phyloP scores from a whole-genome alignment of 2,888 invertebrate species.

The Cacoxenus indagator region DNA sequence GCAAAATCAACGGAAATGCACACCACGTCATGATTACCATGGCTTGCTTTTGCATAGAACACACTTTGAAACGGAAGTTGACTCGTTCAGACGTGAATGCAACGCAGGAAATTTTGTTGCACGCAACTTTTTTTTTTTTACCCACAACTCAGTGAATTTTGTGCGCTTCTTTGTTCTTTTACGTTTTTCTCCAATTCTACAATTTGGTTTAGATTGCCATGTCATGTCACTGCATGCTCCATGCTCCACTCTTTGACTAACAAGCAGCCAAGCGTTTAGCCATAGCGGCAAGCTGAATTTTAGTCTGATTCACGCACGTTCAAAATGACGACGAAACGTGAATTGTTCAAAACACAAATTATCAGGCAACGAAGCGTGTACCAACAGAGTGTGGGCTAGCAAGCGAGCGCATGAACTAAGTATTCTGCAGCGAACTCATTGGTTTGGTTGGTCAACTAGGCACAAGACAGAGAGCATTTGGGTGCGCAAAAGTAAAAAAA shows the following conservation, averaged over 20 bases:
- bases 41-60: not conserved
- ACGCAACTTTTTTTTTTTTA: not conserved
- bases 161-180: not conserved
- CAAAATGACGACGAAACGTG: not conserved
- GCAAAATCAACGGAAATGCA: constrained; percentile 47
- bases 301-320: not conserved
- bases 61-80: constrained; percentile 32
- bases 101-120: constrained; percentile 23
- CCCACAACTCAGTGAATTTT: not conserved
- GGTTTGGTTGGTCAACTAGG: not conserved
- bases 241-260: not conserved
- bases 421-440: not conserved
- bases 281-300: not conserved
- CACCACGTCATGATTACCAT: too few species aligned
- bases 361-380: constrained; percentile 8
- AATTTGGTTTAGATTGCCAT: not conserved
- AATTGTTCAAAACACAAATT: constrained; percentile 7
- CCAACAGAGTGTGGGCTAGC: not conserved
- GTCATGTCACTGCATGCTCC: not conserved
- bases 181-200: too few species aligned
- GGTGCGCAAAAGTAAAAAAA: too few species aligned
- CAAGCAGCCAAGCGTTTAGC: constrained; percentile 13
- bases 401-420: not conserved
- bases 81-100: constrained; percentile 34
- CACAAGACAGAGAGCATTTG: constrained; percentile 13